Conservation (phyloP, 2,797 vertebrate genomes). For the Mustela erminea region DNA sequence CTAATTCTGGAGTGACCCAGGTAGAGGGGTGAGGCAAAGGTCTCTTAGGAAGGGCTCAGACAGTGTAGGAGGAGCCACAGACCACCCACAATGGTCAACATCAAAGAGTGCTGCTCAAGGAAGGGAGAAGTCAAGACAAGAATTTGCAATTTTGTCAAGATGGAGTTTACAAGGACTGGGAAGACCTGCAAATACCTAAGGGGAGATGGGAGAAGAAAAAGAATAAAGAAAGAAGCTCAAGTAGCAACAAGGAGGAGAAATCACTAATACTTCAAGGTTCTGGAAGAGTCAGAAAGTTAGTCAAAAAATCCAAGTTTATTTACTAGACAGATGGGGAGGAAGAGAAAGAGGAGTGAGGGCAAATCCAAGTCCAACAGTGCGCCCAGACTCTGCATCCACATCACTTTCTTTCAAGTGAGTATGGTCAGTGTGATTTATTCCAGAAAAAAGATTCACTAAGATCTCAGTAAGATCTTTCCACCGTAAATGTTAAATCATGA, state of each 20-base stretch:
- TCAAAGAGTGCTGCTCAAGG: not conserved
- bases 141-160: not conserved
- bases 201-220: not conserved
- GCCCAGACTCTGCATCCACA: not conserved
- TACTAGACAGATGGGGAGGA: not conserved
- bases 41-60: not conserved
- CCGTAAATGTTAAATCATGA: not conserved
- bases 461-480: not conserved
- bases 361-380: not conserved
- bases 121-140: not conserved
- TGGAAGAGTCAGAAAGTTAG: not conserved
- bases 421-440: not conserved
- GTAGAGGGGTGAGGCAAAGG: not conserved
- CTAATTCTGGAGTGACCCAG: not conserved
- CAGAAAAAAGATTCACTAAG: not conserved
- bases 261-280: not conserved
- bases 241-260: not conserved
- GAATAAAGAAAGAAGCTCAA: not conserved
- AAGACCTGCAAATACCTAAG: not conserved
- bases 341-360: not conserved
- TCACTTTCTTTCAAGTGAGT: not conserved
- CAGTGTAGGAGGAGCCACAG: too few species aligned
- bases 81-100: not conserved
- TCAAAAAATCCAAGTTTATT: not conserved
- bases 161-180: not conserved